Percentiles rank a stretch among this genome's conserved stretches.
Conservation (phyloP, 2,113 vertebrate species). For the Rhinolophus ferrumequinum region DNA sequence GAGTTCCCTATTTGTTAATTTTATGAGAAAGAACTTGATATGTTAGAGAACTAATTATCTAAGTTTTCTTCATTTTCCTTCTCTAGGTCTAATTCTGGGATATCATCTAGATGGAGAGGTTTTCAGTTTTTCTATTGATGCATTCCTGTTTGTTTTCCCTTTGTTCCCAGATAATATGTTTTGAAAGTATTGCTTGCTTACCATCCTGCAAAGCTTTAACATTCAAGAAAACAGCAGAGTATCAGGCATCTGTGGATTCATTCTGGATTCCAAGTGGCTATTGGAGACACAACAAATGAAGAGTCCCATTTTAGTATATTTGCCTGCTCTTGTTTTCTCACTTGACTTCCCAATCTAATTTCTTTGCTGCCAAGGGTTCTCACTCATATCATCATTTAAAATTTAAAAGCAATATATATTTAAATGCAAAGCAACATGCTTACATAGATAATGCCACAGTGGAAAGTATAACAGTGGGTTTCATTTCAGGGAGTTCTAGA, state of each 20-base stretch:
- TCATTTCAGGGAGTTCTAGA: conserved; percentile 73
- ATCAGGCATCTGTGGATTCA: conserved; percentile 46
- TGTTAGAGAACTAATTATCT: background rate
- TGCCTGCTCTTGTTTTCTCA: conserved; percentile 82
- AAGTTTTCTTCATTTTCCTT: background rate
- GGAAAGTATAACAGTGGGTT: conserved; percentile 56
- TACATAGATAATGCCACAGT: conserved; percentile 47
- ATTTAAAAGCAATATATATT: conserved; percentile 87
- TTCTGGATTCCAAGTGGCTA: conserved; percentile 72
- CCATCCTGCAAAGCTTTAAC: background rate
- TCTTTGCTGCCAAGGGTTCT: conserved; percentile 79
- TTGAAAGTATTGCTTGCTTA: background rate
- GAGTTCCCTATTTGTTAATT: background rate
- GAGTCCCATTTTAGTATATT: conserved; percentile 83
- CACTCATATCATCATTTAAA: conserved; percentile 82
- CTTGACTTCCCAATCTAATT: conserved; percentile 88
- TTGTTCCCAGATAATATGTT: conserved; percentile 30
- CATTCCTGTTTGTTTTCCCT: background rate
- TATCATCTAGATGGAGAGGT: background rate
- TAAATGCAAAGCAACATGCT: conserved; percentile 81
- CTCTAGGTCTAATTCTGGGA: background rate
- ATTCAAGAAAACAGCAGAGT: conserved; percentile 52
- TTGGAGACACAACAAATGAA: conserved; percentile 67
- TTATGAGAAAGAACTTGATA: background rate
- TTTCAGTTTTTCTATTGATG: background rate